Percentiles rank a stretch among this genome's conserved stretches.
Conservation (phyloP, 1,140 invertebrate species). For the Arion vulgaris region DNA sequence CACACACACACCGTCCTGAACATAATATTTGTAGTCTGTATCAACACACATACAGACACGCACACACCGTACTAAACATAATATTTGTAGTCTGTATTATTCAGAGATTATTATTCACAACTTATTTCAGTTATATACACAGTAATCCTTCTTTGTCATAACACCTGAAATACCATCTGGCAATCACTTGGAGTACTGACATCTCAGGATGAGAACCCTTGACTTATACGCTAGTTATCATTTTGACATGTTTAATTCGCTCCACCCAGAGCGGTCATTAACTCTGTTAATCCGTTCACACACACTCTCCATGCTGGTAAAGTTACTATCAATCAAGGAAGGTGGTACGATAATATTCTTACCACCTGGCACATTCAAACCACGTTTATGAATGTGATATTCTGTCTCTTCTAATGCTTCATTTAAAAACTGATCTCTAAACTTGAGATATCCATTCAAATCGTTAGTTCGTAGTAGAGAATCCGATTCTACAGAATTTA, state of each 20-base stretch:
- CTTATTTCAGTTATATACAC: no score
- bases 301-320: conserved; percentile 3
- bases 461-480: not conserved
- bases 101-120: no score
- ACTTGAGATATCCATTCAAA: not conserved
- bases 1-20: no score
- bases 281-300: conserved; percentile 3
- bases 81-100: no score
- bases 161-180: no score
- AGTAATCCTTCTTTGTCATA: no score
- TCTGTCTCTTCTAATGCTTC: not conserved
- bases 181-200: no score
- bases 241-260: not conserved
- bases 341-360: not conserved
- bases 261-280: not conserved
- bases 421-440: not conserved
- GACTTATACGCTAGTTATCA: no score
- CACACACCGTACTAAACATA: no score
- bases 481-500: not conserved
- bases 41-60: no score
- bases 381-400: not conserved
- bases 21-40: no score
- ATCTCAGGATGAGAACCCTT: no score
- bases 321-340: not conserved
- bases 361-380: not conserved